phyloP scores from a whole-genome alignment of 2,113 vertebrate genomes.

The Hucho hucho region DNA sequence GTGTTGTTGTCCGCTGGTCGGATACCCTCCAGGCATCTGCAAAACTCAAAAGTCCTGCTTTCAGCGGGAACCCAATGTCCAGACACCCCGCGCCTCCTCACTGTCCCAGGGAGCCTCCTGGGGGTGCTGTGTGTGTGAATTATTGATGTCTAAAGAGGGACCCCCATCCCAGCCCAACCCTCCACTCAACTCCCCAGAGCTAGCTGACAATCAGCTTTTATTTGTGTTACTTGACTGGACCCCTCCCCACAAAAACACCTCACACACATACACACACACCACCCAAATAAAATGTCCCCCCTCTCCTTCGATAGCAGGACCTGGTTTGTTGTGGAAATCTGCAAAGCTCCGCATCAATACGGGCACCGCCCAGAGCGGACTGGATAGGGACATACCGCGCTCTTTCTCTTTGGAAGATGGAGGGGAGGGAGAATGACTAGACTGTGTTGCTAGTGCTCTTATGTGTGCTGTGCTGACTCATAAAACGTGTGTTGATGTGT shows the following conservation, averaged over 20 bases:
- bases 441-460: too few species aligned
- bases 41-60: slow-evolving; percentile 11
- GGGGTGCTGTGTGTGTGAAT: slow-evolving; percentile 57
- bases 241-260: slow-evolving; percentile 1
- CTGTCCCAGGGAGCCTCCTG: slow-evolving; percentile 38
- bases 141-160: slow-evolving; percentile 78
- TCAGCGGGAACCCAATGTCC: slow-evolving; percentile 22
- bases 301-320: slow-evolving; percentile 9
- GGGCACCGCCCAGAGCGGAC: slow-evolving; percentile 40
- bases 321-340: not conserved
- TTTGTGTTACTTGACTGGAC: slow-evolving; percentile 77
- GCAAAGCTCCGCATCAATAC: slow-evolving; percentile 44
- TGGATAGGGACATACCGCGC: slow-evolving; percentile 26
- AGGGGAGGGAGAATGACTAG: not conserved
- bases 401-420: not conserved
- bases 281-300: slow-evolving; percentile 18
- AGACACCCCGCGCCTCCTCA: slow-evolving; percentile 45
- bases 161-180: slow-evolving; percentile 46
- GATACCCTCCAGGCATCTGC: not conserved
- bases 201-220: slow-evolving; percentile 71
- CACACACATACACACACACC: not conserved
- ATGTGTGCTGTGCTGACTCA: too few species aligned
- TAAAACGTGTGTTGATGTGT: too few species aligned
- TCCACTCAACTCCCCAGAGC: slow-evolving; percentile 63
- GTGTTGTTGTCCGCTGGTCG: not conserved